Base-by-base conservation (phyloP, 2,888 invertebrate species). In the Thera obeliscata region DNA sequence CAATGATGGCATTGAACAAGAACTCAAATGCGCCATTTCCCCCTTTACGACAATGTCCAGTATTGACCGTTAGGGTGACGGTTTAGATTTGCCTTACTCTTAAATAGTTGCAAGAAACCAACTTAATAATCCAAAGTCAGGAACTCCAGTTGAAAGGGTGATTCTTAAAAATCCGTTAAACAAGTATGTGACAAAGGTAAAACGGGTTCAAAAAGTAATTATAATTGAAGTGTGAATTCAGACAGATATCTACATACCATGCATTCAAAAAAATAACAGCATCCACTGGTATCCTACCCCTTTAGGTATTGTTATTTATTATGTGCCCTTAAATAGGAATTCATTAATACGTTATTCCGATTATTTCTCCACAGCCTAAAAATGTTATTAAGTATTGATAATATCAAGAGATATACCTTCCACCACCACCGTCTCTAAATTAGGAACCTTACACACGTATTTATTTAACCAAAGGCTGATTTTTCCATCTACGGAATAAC, bases 11-110 rank as follows among this genome's bases (percentile, higher is more conserved):
- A 46, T 46, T 8, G 43, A 46, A 46, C 43, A 8, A 46, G 43
- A 46, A 46, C 43, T 43, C 9, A 9, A 46, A 46, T 46, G 2
- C 9, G 43, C 2, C 6, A 46, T 46, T 46, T 46, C 9, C 2
- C 49, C 3, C n/a, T 49, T 22, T 48, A 48, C 8, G 48, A 41
- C 6, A 2, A 48, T 55, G 36, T 50, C 59, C 61, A 56, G 38
- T 52, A 41, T n/a, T 55, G 50, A 59, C 65, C 65, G 66, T 61
- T 61, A 46, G 9, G 6, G 52, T 57, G 22, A 43, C 57, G 49
- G 46, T 36, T 66, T 46, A 48, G 46, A 36, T 66, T 41, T 33
- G 11, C 33, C 35, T 54, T 43, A 41, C 52, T 48, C 38, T 54
- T 22, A 38, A 55, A n/a, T 2, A n/a, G 5, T 2, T 38, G 36